These are phyloP conservation scores for Bothrops alternatus DNA, from an alignment of 2,797 vertebrate genomes.

Conservation along the genomic window DNA sequence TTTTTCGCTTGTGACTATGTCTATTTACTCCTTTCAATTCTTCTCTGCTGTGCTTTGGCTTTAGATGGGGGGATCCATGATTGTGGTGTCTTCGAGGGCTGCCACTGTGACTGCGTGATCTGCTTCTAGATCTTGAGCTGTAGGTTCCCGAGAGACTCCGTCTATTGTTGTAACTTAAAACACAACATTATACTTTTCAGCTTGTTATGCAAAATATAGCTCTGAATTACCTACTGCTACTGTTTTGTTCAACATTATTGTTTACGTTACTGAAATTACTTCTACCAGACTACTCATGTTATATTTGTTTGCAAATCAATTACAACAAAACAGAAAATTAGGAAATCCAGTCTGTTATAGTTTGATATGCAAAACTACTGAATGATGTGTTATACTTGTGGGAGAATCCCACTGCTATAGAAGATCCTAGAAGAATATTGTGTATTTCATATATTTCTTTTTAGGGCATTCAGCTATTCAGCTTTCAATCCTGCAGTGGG, in stretches of 20 bases:
- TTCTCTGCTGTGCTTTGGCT: conserved; percentile 87
- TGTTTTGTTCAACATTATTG: background rate
- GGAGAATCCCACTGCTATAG: background rate
- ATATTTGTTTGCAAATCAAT: background rate
- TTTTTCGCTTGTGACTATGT: conserved; percentile 95
- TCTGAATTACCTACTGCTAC: background rate
- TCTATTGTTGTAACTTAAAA: conserved; percentile 88
- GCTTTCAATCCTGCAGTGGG: background rate
- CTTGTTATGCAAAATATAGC: background rate
- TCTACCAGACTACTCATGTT: background rate
- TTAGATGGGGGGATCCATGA: conserved; percentile 84
- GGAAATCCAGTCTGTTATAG: background rate
- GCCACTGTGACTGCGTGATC: conserved; percentile 92
- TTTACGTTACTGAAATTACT: background rate
- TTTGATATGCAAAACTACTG: background rate
- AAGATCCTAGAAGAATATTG: background rate
- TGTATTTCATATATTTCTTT: background rate
- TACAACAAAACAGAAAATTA: background rate
- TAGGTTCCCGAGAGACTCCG: conserved; percentile 95
- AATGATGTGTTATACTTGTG: background rate
- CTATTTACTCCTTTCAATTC: conserved; percentile 85
- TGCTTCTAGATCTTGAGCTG: conserved; percentile 92
- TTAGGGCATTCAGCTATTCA: background rate
- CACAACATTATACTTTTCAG: conserved; percentile 13
- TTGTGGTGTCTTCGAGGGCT: conserved; percentile 88